Base-by-base conservation (phyloP, 92 coral and sea anemone genomes). In the Umimayanthus kanabou region DNA sequence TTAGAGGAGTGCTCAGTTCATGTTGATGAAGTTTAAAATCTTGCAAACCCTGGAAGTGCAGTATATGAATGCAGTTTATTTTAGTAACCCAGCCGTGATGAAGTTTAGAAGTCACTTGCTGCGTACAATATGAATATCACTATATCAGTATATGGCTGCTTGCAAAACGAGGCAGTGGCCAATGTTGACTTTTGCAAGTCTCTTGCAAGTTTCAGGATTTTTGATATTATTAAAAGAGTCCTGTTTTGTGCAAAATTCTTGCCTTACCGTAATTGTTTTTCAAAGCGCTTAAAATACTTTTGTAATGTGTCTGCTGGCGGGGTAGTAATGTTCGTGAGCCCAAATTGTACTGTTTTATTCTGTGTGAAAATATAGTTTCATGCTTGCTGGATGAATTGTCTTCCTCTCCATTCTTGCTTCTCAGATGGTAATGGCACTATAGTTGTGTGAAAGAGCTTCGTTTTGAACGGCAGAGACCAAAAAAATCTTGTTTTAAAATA, bases 31-130 rank as follows among this genome's bases (percentile, higher is more conserved):
- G 73, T n/a, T n/a, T 14, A 69, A 72, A 9, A 28, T 72, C 9
- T 72, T 2, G 16, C n/a, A 72, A 72, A 72, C 22, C 22, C 5
- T 15, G 9, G 16, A 14, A 72, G 9, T 29, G 76, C 40, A 72
- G 76, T 72, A 72, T 29, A 61, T 20, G 69, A 33, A 72, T 72
- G 76, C 13, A 15, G 39, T 72, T 61, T 61, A 61, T 13, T 61
- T 61, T 61, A 16, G 76, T 72, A 72, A 72, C 42, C 75, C 29
- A 70, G 50, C 50, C 58, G 58, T 53, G 20, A 53, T 14, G 42
- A 29, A 72, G 76, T 72, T 72, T 26, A 72, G 39, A 29, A 10
- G 42, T 72, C 42, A 72, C 76, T 69, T 72, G 76, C 40, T 72
- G 37, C 42, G 76, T 22, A 29, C 76, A 10, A 28, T 25, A 13